Evolutionary conservation across 2,113 vertebrate genomes (phyloP).

Genomic region (Alosa alosa): DNA sequence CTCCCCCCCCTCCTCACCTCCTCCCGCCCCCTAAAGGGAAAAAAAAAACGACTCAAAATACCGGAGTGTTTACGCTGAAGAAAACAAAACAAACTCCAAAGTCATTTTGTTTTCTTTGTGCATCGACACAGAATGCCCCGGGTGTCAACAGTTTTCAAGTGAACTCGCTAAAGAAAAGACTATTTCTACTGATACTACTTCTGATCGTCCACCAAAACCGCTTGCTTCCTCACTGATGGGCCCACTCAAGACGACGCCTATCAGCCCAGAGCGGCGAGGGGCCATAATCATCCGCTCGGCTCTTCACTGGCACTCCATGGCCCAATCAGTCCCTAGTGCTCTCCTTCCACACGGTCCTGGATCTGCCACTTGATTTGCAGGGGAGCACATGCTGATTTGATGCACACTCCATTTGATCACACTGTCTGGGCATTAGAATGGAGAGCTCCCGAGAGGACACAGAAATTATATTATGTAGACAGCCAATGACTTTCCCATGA

Average conservation of each 20-base stretch:
- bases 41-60: neutral
- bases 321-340: neutral
- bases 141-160: neutral
- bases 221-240: neutral
- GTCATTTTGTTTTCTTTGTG: neutral
- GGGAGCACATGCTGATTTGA: neutral
- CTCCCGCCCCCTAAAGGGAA: neutral
- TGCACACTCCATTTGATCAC: slow-evolving; percentile 17
- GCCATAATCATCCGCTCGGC: neutral
- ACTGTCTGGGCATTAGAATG: neutral
- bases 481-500: neutral
- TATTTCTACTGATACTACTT: neutral
- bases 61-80: neutral
- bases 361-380: slow-evolving; percentile 3
- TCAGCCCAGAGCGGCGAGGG: neutral
- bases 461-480: neutral
- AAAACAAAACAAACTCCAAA: neutral
- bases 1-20: neutral
- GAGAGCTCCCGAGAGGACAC: neutral
- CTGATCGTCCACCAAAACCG: neutral
- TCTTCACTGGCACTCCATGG: neutral
- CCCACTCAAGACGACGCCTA: neutral
- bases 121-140: neutral
- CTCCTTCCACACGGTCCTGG: neutral
- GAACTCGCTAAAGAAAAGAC: neutral